phyloP scores from a whole-genome alignment of 2,797 vertebrate genomes.

The Lutjanus campechanus region DNA sequence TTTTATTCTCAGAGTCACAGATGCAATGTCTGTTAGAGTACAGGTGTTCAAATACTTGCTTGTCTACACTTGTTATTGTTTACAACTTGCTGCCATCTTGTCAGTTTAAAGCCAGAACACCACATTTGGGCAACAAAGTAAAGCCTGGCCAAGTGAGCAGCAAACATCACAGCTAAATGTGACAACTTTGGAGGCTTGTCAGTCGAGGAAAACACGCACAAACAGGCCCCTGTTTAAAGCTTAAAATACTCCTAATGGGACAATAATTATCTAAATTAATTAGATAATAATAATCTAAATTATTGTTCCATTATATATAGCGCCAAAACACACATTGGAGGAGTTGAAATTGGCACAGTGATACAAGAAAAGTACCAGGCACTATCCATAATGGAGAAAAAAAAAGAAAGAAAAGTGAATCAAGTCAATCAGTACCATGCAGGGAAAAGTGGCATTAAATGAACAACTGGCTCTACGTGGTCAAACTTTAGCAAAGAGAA shows the following conservation, averaged over 20 bases:
- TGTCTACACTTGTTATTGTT: slow-evolving; percentile 22
- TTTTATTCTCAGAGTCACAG: slow-evolving; percentile 32
- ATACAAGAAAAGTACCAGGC: no score
- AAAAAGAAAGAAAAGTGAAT: no score
- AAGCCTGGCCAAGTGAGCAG: slow-evolving; percentile 10
- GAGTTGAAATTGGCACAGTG: neutral
- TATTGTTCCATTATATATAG: no score
- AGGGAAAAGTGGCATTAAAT: no score
- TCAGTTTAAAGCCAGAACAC: slow-evolving; percentile 30
- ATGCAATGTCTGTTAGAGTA: slow-evolving; percentile 22
- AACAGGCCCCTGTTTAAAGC: slow-evolving; percentile 8
- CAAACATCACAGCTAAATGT: slow-evolving; percentile 7
- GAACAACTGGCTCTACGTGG: neutral
- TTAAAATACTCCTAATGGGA: slow-evolving; percentile 17
- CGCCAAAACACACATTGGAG: neutral
- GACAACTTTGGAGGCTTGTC: slow-evolving; percentile 17
- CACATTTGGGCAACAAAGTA: slow-evolving; percentile 29
- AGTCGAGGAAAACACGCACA: slow-evolving; percentile 7
- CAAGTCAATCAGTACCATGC: no score
- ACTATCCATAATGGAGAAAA: no score
- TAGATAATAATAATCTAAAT: neutral
- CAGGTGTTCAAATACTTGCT: slow-evolving; percentile 44
- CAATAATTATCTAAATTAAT: neutral
- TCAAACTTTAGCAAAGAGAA: neutral
- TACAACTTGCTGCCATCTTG: slow-evolving; percentile 13